These are phyloP conservation scores for Pangasius macronema DNA, from an alignment of 2,797 vertebrate genomes.

Conservation along the genomic window DNA sequence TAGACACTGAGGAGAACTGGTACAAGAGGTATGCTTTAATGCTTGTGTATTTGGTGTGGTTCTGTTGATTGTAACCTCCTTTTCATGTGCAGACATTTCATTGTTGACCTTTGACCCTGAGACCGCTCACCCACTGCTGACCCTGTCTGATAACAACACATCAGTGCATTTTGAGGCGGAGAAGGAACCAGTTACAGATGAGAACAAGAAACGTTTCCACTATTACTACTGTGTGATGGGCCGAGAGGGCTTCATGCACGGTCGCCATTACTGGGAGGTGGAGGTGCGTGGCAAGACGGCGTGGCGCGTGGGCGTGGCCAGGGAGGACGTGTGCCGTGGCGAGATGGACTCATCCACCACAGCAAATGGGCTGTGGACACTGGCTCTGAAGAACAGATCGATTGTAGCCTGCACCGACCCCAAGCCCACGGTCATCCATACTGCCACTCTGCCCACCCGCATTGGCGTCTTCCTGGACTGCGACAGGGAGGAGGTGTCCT, in stretches of 20 bases:
- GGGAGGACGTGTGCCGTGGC: slow-evolving; percentile 69
- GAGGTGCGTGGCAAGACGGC: slow-evolving; percentile 72
- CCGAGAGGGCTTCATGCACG: slow-evolving; percentile 67
- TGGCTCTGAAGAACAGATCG: slow-evolving; percentile 65
- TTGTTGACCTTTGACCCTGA: slow-evolving; percentile 73
- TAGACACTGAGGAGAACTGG: background rate
- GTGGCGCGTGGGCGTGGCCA: slow-evolving; percentile 75
- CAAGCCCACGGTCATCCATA: slow-evolving; percentile 65
- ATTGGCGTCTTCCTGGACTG: slow-evolving; percentile 78
- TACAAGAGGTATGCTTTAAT: background rate
- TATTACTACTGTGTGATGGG: slow-evolving; percentile 74
- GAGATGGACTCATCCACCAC: slow-evolving; percentile 68
- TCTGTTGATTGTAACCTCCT: background rate
- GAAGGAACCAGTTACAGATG: slow-evolving; percentile 53
- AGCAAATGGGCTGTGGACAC: slow-evolving; percentile 73
- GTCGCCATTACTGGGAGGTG: slow-evolving; percentile 80
- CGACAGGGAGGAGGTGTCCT: slow-evolving; percentile 75
- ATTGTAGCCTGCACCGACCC: slow-evolving; percentile 75
- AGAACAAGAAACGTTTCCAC: slow-evolving; percentile 69
- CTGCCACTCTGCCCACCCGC: slow-evolving; percentile 62
- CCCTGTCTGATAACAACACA: slow-evolving; percentile 64
- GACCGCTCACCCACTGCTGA: slow-evolving; percentile 73
- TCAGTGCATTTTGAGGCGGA: slow-evolving; percentile 69
- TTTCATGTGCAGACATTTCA: slow-evolving; percentile 68
- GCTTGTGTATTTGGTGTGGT: background rate